Percentiles rank a stretch among this genome's conserved stretches.
phyloP scores from a whole-genome alignment of 2,797 vertebrate species.

The Coccyzus lansbergi region DNA sequence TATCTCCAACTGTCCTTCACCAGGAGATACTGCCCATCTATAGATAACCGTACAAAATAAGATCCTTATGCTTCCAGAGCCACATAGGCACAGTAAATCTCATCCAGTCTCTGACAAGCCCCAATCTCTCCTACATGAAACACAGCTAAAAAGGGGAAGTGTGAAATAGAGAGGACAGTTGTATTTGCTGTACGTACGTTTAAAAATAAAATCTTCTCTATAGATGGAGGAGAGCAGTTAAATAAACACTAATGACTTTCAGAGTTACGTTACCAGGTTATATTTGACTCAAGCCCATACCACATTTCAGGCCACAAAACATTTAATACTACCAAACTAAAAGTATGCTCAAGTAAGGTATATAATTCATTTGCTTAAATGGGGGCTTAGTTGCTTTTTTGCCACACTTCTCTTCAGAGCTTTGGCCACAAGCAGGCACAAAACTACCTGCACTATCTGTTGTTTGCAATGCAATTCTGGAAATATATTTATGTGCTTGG shows the following conservation, averaged over 20 bases:
- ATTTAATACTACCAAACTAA: not conserved
- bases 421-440: not conserved
- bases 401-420: not conserved
- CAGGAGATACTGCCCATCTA: not conserved
- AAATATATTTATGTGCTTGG: not conserved
- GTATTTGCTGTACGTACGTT: not conserved
- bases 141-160: not conserved
- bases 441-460: not conserved
- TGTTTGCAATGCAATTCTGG: not conserved
- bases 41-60: not conserved
- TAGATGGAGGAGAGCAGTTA: not conserved
- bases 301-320: not conserved
- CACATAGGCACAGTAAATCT: not conserved
- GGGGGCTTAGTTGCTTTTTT: not conserved
- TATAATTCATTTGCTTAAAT: not conserved
- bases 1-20: not conserved
- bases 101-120: not conserved
- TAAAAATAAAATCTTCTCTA: conserved; percentile 5
- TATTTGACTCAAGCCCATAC: conserved; percentile 5
- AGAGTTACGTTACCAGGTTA: not conserved
- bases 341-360: not conserved
- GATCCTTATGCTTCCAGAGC: not conserved
- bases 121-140: not conserved
- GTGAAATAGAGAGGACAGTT: not conserved
- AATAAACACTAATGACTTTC: not conserved